Evolutionary conservation across 1,140 invertebrate species (phyloP), one percentile per base, ranked within the genome.

Genomic region (Dendroctonus valens): DNA sequence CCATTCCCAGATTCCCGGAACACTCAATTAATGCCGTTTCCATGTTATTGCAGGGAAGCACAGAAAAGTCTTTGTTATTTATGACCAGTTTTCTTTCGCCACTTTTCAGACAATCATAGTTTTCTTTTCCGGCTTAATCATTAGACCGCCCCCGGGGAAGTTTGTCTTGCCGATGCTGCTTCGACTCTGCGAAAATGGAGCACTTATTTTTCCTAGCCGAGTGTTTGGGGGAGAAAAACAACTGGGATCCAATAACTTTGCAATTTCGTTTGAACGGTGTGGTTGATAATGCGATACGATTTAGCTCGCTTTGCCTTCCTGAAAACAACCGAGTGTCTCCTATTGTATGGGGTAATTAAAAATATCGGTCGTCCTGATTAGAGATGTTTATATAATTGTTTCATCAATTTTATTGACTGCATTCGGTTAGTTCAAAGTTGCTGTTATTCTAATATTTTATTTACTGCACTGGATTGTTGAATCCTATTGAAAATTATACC

Each of bases 21-120:
- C 41, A 68, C 59, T 63, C 37, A 48, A 68, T 59, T 66, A 62
- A 69, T 66, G 68, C 57, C 39, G 44, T 69, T 65, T 52, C 44
- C 40, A 54, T 66, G 68, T 65, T 69, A 60, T 69, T 53, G 15
- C 55, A 7, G 15, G 41, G 37, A 59, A 52, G 44, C 37, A 59
- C 64, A 15, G 15, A 55, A 40, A 54, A 68, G 61, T 58, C 46
- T 26, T 37, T 12, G 64, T 70, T 72, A n/a, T n/a, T n/a, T n/a
- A 74, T 72, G 41, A 64, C 59, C 59, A 54, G 60, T 67, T 72
- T n/a, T 72, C 68, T 69, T 74, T 74, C 72, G 69, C 72, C 70
- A 73, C 71, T 74, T 74, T 73, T 70, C 69, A 72, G 72, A 70
- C 73, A 72, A 73, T 74, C 72, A 74, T 73, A 73, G 72, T 74